These are phyloP conservation scores for Enteromius paludinosus DNA, from an alignment of 2,797 vertebrate species.

Conservation along the genomic window DNA sequence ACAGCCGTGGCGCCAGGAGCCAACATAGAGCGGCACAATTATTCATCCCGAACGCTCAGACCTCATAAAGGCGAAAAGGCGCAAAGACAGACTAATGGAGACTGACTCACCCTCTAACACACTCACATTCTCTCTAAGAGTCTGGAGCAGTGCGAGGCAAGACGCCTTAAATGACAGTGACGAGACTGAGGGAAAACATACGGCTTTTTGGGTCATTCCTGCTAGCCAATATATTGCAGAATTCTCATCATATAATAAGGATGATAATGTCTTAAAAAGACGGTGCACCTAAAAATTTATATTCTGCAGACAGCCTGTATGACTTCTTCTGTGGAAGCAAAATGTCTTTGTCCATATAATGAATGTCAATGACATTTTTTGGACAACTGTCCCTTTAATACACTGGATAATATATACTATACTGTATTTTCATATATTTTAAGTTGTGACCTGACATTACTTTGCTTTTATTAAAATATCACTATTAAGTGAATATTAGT, in stretches of 20 bases:
- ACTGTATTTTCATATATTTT: neutral
- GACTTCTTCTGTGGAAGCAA: neutral
- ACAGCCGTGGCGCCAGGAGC: slow-evolving; percentile 61
- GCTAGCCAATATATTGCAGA: neutral
- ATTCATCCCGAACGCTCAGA: slow-evolving; percentile 63
- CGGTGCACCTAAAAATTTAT: neutral
- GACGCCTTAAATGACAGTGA: slow-evolving; percentile 22
- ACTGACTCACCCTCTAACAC: slow-evolving; percentile 58
- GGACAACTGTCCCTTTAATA: neutral
- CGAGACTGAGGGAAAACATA: slow-evolving; percentile 1
- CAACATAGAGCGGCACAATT: slow-evolving; percentile 58
- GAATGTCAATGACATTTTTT: neutral
- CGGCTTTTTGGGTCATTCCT: slow-evolving; percentile 16
- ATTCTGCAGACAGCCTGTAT: neutral
- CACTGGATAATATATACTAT: neutral
- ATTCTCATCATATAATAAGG: neutral
- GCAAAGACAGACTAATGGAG: slow-evolving; percentile 64
- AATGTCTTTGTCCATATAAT: neutral
- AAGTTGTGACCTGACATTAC: neutral
- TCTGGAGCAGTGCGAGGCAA: neutral
- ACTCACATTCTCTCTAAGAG: slow-evolving; percentile 22
- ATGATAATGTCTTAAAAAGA: neutral
- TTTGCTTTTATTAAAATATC: neutral
- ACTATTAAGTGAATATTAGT: neutral
- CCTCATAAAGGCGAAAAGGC: slow-evolving; percentile 63